Conservation (phyloP, 2,888 invertebrate genomes). For the Macropis europaea region DNA sequence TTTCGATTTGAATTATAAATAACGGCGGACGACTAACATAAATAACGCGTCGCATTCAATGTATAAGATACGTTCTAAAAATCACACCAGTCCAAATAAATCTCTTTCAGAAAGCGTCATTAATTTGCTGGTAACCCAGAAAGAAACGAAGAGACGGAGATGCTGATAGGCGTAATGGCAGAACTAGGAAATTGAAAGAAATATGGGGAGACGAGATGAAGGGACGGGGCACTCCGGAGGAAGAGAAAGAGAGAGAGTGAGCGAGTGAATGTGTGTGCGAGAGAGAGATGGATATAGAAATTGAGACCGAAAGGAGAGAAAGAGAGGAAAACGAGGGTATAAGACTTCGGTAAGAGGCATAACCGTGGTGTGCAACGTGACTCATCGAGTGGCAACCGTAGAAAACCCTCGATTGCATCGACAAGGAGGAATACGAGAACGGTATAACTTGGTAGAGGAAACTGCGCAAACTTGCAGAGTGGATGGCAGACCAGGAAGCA, state of each 20-base stretch:
- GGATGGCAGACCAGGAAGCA: constrained; percentile 30
- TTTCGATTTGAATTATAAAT: constrained; percentile 28
- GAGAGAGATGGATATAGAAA: background rate
- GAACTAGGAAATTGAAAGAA: constrained; percentile 19
- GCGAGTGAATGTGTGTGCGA: background rate
- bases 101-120: background rate
- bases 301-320: background rate
- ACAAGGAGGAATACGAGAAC: constrained; percentile 31
- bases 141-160: background rate
- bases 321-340: constrained; percentile 13
- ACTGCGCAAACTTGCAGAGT: constrained; percentile 18
- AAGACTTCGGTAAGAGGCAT: constrained; percentile 36
- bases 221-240: background rate
- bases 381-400: constrained; percentile 67
- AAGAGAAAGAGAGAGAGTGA: background rate
- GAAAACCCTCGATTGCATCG: constrained; percentile 60
- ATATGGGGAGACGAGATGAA: background rate
- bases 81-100: background rate
- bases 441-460: constrained; percentile 16
- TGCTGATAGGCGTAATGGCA: background rate
- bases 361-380: constrained; percentile 61
- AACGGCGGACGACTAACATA: constrained; percentile 7
- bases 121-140: constrained; percentile 6
- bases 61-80: background rate
- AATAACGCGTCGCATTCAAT: background rate